These are phyloP conservation scores for Netelia virgata DNA, from an alignment of 2,888 invertebrate species.

Conservation along the genomic window DNA sequence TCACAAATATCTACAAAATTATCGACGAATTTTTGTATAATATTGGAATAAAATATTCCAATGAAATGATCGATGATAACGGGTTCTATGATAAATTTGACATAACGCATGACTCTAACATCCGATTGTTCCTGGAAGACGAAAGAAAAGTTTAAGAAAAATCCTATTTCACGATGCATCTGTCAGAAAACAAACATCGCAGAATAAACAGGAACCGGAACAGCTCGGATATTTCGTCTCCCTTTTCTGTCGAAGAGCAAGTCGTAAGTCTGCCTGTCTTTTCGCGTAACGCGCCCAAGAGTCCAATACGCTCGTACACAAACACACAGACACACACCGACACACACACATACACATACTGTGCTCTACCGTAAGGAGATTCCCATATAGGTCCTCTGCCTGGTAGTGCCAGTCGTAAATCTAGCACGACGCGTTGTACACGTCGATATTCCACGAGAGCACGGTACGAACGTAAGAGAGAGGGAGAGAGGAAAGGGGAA, in stretches of 20 bases:
- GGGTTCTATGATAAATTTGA: too few relatives aligned
- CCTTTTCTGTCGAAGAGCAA: background rate
- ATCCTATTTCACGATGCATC: background rate
- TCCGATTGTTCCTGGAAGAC: too few relatives aligned
- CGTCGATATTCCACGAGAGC: slow-evolving; percentile 74
- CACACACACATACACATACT: slow-evolving; percentile 8
- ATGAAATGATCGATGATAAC: too few relatives aligned
- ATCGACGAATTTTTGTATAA: too few relatives aligned
- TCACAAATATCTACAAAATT: too few relatives aligned
- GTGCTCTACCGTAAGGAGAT: slow-evolving; percentile 28
- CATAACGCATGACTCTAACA: too few relatives aligned
- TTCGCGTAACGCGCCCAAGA: slow-evolving; percentile 39
- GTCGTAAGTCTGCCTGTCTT: slow-evolving; percentile 55
- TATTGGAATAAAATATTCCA: too few relatives aligned
- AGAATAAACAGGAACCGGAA: slow-evolving; percentile 40
- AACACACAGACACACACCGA: slow-evolving; percentile 23
- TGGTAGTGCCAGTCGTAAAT: slow-evolving; percentile 69
- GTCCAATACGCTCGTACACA: slow-evolving; percentile 28
- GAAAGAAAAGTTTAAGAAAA: background rate
- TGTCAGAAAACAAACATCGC: slow-evolving; percentile 42
- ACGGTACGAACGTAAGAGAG: slow-evolving; percentile 60
- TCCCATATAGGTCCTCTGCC: slow-evolving; percentile 44
- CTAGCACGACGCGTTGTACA: slow-evolving; percentile 77
- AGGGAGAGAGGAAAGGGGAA: slow-evolving; percentile 30
- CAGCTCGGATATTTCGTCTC: slow-evolving; percentile 44